Base-by-base conservation (phyloP, 2,888 invertebrate genomes). In the Troilus luridus region DNA sequence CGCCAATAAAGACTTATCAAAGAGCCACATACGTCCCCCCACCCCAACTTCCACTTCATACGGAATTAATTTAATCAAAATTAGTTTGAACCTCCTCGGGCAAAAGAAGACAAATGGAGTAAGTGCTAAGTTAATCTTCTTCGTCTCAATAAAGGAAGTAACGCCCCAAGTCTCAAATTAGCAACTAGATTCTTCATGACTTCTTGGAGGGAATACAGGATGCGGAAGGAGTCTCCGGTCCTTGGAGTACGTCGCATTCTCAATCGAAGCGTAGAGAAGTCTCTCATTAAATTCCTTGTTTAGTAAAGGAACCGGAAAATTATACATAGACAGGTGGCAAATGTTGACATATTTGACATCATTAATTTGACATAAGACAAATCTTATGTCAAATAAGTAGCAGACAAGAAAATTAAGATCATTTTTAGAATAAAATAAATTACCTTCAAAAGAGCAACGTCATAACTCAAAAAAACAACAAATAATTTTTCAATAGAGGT, bases 11-110 rank as follows among this genome's bases (percentile, higher is more conserved):
- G 72, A 17, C 19, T 24, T 27, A 77, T 77, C 72, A 77, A 77
- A 77, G 41, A 41, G 11, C 8, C 27, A 27, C 72, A 77, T 27
- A 41, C 72, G 8, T n/a, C n/a, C 41, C 17, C 8, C 72, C 72
- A 8, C 72, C 19, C 72, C 5, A 41, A 41, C 41, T 41, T 41
- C 41, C 0, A 10, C 72, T 77, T 77, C 72, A 41, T 77, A 77
- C 17, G 72, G 72, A 41, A 77, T 77, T 77, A 77, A 77, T 77
- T 77, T 77, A 77, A 77, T 77, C 72, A 77, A 77, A 77, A 77
- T 77, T 77, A 77, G 72, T 77, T 77, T 41, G 17, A 41, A 41
- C 6, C 41, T 41, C 41, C 17, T 19, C 19, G 7, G 17, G 72
- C 27, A 77, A 77, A 77, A 77, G 27, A 77, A 77, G 27, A 77